These are phyloP conservation scores for Trichogramma dendrolimi DNA, from an alignment of 2,888 invertebrate genomes.

Conservation along the genomic window DNA sequence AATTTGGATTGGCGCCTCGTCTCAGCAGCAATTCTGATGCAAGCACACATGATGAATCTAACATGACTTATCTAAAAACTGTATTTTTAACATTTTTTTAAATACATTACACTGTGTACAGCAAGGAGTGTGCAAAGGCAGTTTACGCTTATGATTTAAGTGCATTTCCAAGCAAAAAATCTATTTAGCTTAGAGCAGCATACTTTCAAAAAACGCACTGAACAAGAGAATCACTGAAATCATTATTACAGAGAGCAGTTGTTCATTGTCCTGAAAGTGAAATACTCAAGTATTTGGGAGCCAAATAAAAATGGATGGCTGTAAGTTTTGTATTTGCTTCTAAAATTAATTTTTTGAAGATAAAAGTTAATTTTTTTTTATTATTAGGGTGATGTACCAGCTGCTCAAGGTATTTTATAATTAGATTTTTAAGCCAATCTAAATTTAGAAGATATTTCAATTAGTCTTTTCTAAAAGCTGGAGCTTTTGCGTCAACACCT, in stretches of 20 bases:
- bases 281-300: constrained; percentile 98
- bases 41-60: too few species aligned
- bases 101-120: constrained; percentile 66
- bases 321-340: constrained; percentile 53
- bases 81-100: too few species aligned
- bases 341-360: background rate
- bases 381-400: constrained; percentile 84
- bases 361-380: constrained; percentile 1
- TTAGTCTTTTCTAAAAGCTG: constrained; percentile 95
- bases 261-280: constrained; percentile 97
- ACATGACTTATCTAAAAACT: too few species aligned
- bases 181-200: constrained; percentile 95
- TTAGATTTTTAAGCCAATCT: constrained; percentile 97
- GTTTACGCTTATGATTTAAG: constrained; percentile 90
- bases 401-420: constrained; percentile 90
- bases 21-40: too few species aligned
- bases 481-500: constrained; percentile 92
- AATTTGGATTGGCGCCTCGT: too few species aligned
- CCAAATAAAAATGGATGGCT: constrained; percentile 97
- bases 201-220: constrained; percentile 97
- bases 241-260: constrained; percentile 86
- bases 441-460: constrained; percentile 99
- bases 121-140: constrained; percentile 93
- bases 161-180: constrained; percentile 92
- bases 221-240: constrained; percentile 84